Percentiles rank a stretch among this genome's conserved stretches.
phyloP scores from a whole-genome alignment of 2,797 vertebrate genomes.

The Petrocephalus sullivani region DNA sequence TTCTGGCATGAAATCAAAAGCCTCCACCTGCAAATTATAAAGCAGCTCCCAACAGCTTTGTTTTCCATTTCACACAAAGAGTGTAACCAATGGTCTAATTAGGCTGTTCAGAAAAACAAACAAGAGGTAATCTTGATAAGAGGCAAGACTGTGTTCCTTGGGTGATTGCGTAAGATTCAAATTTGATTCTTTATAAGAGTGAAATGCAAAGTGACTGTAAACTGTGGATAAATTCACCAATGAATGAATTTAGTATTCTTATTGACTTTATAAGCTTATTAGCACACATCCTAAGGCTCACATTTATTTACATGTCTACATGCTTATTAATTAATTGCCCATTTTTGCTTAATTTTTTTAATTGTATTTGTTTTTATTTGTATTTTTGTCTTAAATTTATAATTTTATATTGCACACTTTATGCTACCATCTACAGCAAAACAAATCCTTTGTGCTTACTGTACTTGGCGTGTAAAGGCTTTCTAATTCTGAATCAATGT shows the following conservation, averaged over 20 bases:
- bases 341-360: background rate
- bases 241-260: background rate
- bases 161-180: conserved; percentile 10
- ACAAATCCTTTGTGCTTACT: background rate
- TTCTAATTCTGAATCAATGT: background rate
- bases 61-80: conserved; percentile 6
- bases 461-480: background rate
- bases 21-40: background rate
- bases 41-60: background rate
- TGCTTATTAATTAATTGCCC: background rate
- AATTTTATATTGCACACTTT: background rate
- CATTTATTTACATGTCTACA: background rate
- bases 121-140: background rate
- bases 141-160: conserved; percentile 1
- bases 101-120: conserved; percentile 13
- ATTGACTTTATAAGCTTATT: background rate
- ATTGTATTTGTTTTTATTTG: background rate
- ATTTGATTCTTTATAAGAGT: background rate
- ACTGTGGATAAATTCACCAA: background rate
- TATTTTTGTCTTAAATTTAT: background rate
- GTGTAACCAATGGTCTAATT: conserved; percentile 6
- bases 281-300: background rate
- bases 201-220: background rate
- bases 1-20: background rate
- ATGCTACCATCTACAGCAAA: background rate